Base-by-base conservation (phyloP, 2,888 invertebrate species). In the Callosobruchus maculatus region DNA sequence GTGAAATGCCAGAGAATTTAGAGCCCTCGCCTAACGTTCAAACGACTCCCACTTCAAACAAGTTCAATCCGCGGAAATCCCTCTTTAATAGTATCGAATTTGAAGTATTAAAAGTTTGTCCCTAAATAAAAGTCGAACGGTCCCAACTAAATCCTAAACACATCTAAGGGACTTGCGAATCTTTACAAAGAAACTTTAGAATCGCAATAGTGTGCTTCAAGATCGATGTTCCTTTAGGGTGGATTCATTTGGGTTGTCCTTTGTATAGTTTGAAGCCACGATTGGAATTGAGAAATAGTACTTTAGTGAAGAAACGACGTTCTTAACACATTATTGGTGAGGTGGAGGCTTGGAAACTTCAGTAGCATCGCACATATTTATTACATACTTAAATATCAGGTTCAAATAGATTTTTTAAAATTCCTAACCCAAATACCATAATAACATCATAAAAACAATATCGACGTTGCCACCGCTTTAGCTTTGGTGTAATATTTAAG, bases 51-150 rank as follows among this genome's bases (percentile, higher is more conserved):
- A 21, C 21, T 68, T 68, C 21, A 68, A 68, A 68, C 68, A 68
- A 68, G 68, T 68, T 68, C 21, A 1, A 68, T 68, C 68, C 68
- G 21, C 7, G 7, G 22, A 68, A 68, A 68, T 68, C 68, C 68
- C 13, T 68, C 22, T 68, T 21, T 20, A 68, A 68, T 68, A 68
- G 68, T 68, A 68, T 68, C 22, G 68, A 68, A 68, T 68, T 68
- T 68, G 21, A 68, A 68, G 68, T 68, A 68, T 68, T 68, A 68
- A 22, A 68, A 68, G 68, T 68, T 68, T 68, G 68, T 68, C 21
- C 68, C 21, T 71, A 71, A 71, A 71, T 71, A 71, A 71, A 71
- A 71, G 71, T 71, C 71, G 67, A 21, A 21, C 71, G 67, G 67
- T 71, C 30, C 30, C 21, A 71, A 71, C 71, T 67, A 71, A 71